Base-by-base conservation (phyloP, 2,113 vertebrate species). In the Phoxinus phoxinus region DNA sequence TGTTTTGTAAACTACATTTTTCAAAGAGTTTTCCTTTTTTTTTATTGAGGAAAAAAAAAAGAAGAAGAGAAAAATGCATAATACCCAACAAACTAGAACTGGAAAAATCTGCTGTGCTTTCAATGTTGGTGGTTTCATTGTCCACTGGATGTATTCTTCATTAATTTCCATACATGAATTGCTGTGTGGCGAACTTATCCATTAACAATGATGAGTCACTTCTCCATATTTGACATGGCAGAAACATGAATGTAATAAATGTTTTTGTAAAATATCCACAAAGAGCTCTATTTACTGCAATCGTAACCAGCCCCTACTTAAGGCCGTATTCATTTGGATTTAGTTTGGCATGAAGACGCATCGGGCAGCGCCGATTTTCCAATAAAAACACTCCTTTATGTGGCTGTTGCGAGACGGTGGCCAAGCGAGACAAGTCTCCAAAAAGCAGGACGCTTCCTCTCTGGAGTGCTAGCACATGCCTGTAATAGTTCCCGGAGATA, bases 351-450 rank as follows among this genome's bases (percentile, higher is more conserved):
- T 21, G 30, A 27, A 74, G 1, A 67, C 27, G 41, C 72, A 63
- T 53, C 11, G 73, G 59, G 41, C 44, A 51, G 85, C 84, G 83
- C 63, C 88, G 78, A 72, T 84, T 85, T 77, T 88, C 87, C 87
- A 88, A 88, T 35, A 27, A 89, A 89, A 89, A 89, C 73, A 89
- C 83, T 53, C 30, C 61, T 89, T 87, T 76, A 87, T 89, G 88
- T 89, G 88, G 88, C 85, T 79, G 72, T 63, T 85, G 85, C 76
- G 92, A 87, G 84, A 84, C 89, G 0, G 44, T 35, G 87, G 87
- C 87, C 91, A 89, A 86, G 71, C 51, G 73, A 89, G 78, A 86
- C 85, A 74, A 81, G 84, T 56, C 79, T 84, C 85, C 59, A 80
- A 77, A 41, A 88, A 88, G 80, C 87, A 86, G 82, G 85, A 88